Base-by-base conservation (phyloP, 2,888 invertebrate genomes). In the Tenthredo distinguenda region DNA sequence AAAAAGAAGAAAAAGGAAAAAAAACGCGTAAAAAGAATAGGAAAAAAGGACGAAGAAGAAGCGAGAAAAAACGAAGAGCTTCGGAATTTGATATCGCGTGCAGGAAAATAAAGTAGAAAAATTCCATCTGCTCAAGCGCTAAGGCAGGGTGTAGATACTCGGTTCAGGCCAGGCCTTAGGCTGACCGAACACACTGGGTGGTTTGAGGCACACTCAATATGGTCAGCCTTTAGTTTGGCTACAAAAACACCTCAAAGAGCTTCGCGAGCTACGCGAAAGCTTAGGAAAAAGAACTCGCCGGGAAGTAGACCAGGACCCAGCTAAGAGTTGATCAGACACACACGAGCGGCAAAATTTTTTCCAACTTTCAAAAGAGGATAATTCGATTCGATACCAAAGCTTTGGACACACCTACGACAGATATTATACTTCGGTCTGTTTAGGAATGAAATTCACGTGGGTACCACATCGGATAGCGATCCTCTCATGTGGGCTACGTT, bases 71-170 rank as follows among this genome's bases (percentile, higher is more conserved):
- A 6, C 55, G 85, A 65, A 62, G 87, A 87, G 84, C 87, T 86
- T 87, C 86, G 90, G 90, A 91, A 91, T 92, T 90, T 90, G 89
- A 92, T 92, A 92, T 91, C 88, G 87, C 50, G 86, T 72, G 77
- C 85, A 86, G 87, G 88, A 90, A 90, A 92, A 91, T 92, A 91
- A 90, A 91, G 90, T 90, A 88, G 90, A 89, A 89, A 91, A 90
- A 91, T 91, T 91, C 90, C 90, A 79, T 86, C 77, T 86, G 87
- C 84, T 86, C 86, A 86, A 86, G 82, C 84, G 84, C 55, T 15
- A 40, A 81, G 58, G 68, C 83, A 47, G 68, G 68, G 65, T 55
- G 55, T 55, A 55, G n/a, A 7, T 71, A 43, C 68, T 83, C 47
- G 83, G 68, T 68, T 81, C 21, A 65, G 15, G 47, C 62, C 43